phyloP scores from a whole-genome alignment of 2,113 vertebrate species.

The Calypte anna region DNA sequence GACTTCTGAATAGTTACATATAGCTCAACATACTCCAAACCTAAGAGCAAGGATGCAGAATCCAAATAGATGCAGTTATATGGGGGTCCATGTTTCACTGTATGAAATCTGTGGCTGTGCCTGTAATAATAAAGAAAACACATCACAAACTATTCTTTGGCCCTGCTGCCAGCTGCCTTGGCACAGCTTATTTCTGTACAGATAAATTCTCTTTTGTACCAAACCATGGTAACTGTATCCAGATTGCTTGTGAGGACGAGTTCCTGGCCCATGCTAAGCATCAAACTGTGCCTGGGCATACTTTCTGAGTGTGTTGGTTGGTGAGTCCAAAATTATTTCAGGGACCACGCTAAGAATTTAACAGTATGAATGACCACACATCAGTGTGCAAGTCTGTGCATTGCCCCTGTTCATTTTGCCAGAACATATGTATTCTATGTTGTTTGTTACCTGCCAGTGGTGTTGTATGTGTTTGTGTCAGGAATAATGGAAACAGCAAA shows the following conservation, averaged over 20 bases:
- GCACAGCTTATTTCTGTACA: not conserved
- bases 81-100: not conserved
- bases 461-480: not conserved
- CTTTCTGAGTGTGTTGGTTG: not conserved
- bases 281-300: slow-evolving; percentile 12
- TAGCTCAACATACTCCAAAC: not conserved
- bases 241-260: slow-evolving; percentile 1
- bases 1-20: not conserved
- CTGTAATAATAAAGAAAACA: not conserved
- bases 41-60: slow-evolving; percentile 21
- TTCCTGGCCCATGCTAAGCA: not conserved
- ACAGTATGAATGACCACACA: not conserved
- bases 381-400: not conserved
- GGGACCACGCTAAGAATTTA: not conserved
- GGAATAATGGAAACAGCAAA: slow-evolving; percentile 8
- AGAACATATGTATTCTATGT: not conserved
- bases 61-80: slow-evolving; percentile 11
- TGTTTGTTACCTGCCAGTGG: not conserved
- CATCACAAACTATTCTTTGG: not conserved
- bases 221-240: not conserved
- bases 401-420: not conserved
- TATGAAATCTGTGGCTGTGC: not conserved
- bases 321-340: not conserved
- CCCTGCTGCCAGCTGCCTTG: not conserved
- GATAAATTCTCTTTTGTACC: slow-evolving; percentile 1